Conservation (phyloP, 2,888 invertebrate species). For the Brachyopa scutellaris region DNA sequence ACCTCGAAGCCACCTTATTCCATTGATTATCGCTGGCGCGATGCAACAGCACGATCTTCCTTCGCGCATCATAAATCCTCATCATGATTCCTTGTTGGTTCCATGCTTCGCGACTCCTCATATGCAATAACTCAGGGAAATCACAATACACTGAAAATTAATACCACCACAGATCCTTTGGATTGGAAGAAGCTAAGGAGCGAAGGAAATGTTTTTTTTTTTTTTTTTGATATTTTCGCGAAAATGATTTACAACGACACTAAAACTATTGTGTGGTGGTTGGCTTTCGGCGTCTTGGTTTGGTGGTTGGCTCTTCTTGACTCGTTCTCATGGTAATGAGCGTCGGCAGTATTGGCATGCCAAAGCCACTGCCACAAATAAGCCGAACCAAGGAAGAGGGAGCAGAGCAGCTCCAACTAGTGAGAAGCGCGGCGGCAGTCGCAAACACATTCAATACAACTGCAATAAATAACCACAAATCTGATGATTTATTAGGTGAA, state of each 20-base stretch:
- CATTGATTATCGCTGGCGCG: constrained; percentile 54
- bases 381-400: neutral
- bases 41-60: constrained; percentile 65
- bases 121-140: constrained; percentile 58
- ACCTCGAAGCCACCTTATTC: constrained; percentile 44
- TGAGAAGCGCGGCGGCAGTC: constrained; percentile 48
- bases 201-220: constrained; percentile 25
- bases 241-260: constrained; percentile 71
- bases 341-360: constrained; percentile 21
- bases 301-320: constrained; percentile 37
- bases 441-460: constrained; percentile 64
- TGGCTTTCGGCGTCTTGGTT: constrained; percentile 47
- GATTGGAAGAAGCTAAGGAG: constrained; percentile 26
- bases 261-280: constrained; percentile 67
- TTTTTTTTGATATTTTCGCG: constrained; percentile 18
- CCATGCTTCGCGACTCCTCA: constrained; percentile 26
- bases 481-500: constrained; percentile 73
- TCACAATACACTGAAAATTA: constrained; percentile 64
- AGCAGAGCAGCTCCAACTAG: neutral
- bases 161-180: constrained; percentile 56
- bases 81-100: constrained; percentile 64
- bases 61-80: constrained; percentile 65
- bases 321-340: constrained; percentile 72
- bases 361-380: too few relatives aligned
- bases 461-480: constrained; percentile 73